These are phyloP conservation scores for Dolichomitus sp. DNA, from an alignment of 2,888 invertebrate species.

Conservation along the genomic window DNA sequence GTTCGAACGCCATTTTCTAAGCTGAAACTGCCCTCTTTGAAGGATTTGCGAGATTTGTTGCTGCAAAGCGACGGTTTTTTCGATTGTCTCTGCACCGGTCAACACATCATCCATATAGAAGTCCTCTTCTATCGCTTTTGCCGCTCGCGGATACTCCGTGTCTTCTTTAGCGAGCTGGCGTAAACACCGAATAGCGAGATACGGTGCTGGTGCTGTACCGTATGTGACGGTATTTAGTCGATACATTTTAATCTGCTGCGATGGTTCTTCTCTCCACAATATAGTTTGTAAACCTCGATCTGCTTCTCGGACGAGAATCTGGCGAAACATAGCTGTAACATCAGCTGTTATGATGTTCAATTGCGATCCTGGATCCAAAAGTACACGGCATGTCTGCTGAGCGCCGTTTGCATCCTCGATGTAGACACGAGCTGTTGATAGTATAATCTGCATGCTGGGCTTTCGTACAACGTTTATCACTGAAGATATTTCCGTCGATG, in stretches of 20 bases:
- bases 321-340: constrained; percentile 55
- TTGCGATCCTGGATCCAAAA: not conserved
- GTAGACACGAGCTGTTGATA: constrained; percentile 67
- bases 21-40: constrained; percentile 33
- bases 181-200: constrained; percentile 58
- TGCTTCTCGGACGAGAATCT: constrained; percentile 44
- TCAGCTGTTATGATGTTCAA: constrained; percentile 30
- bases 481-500: not conserved
- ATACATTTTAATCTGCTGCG: constrained; percentile 30
- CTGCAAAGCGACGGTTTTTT: constrained; percentile 13
- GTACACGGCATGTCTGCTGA: constrained; percentile 4
- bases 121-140: constrained; percentile 38
- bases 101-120: constrained; percentile 63
- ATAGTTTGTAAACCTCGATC: constrained; percentile 47
- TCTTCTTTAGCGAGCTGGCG: constrained; percentile 55
- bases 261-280: constrained; percentile 46
- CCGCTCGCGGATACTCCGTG: constrained; percentile 27
- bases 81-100: constrained; percentile 43
- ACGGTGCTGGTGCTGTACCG: constrained; percentile 48
- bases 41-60: constrained; percentile 15
- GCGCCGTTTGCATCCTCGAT: constrained; percentile 57
- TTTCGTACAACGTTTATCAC: constrained; percentile 28
- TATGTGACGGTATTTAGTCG: constrained; percentile 55
- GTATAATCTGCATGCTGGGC: constrained; percentile 43
- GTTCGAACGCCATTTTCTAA: constrained; percentile 58